phyloP scores from a whole-genome alignment of 2,888 invertebrate species.

The Campoplex capitator region DNA sequence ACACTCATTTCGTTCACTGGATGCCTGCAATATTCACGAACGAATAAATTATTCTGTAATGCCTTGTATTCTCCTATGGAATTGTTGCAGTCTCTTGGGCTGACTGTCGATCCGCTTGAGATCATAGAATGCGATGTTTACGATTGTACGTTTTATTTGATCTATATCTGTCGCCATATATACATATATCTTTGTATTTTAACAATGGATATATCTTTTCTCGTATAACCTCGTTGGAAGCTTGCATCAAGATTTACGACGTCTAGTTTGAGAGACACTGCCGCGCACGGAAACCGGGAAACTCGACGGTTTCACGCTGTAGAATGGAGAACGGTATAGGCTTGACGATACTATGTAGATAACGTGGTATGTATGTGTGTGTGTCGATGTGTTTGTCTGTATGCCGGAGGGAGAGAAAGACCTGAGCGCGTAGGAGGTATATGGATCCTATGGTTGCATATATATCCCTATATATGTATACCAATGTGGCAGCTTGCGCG shows the following conservation, averaged over 20 bases:
- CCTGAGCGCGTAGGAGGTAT: conserved; percentile 37
- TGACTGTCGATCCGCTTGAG: conserved; percentile 31
- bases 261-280: conserved; percentile 79
- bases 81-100: conserved; percentile 46
- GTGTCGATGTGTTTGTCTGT: conserved; percentile 16
- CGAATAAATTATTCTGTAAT: conserved; percentile 60
- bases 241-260: conserved; percentile 79
- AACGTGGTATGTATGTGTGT: background rate
- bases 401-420: conserved; percentile 32
- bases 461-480: conserved; percentile 57
- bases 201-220: conserved; percentile 20
- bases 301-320: conserved; percentile 56
- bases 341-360: conserved; percentile 48
- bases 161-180: background rate
- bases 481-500: conserved; percentile 67
- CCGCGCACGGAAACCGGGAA: conserved; percentile 77
- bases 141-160: conserved; percentile 43
- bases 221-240: conserved; percentile 48
- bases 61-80: conserved; percentile 45
- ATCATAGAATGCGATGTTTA: conserved; percentile 44
- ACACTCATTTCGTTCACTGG: conserved; percentile 20
- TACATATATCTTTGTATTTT: background rate
- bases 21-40: conserved; percentile 39
- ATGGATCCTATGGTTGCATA: conserved; percentile 31
- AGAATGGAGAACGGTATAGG: conserved; percentile 62